Base-by-base conservation (phyloP, 1,140 invertebrate species). In the Papilio glaucus region DNA sequence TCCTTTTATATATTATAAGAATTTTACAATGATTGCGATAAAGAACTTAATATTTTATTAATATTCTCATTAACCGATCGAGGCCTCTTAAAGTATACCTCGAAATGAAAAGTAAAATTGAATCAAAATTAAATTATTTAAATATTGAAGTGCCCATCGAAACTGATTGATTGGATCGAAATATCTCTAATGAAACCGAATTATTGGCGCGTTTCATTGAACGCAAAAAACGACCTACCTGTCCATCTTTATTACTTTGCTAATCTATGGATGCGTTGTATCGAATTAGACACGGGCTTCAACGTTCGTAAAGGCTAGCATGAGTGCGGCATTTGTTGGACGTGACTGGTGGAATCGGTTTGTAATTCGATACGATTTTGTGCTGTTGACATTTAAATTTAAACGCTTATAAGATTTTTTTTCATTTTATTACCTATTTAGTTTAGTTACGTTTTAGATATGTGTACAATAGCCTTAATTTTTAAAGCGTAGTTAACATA, bases 111-210 rank as follows among this genome's bases (percentile, higher is more conserved):
- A 53, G 41, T 53, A 24, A 69, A 49, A 37, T 49, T 15, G n/a
- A 69, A 39, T 53, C 18, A 37, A 53, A 49, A 69, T 69, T 38
- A 37, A 69, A 69, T 69, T 53, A 69, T 69, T 69, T 69, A 69
- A 42, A 69, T 69, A 69, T 33, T 37, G 41, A 37, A 69, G 67
- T 33, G 67, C 41, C 63, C 9, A 63, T 63, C 63, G 38, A 29
- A 68, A 45, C n/a, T 37, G 67, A 29, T 69, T 21, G 67, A 24
- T 42, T 5, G n/a, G 21, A 69, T 45, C 26, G 65, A 69, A 68
- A 53, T 68, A 69, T 33, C 9, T 6, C 63, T 49, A 69, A 69
- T 33, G 42, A 69, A 49, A 49, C n/a, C n/a, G 65, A 69, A 69
- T 33, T 69, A 69, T 49, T 49, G 26, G 42, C 65, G 38, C 21